Percentiles rank a stretch among this genome's conserved stretches.
Conservation (phyloP, 2,797 vertebrate species). For the Aphelocoma californica region DNA sequence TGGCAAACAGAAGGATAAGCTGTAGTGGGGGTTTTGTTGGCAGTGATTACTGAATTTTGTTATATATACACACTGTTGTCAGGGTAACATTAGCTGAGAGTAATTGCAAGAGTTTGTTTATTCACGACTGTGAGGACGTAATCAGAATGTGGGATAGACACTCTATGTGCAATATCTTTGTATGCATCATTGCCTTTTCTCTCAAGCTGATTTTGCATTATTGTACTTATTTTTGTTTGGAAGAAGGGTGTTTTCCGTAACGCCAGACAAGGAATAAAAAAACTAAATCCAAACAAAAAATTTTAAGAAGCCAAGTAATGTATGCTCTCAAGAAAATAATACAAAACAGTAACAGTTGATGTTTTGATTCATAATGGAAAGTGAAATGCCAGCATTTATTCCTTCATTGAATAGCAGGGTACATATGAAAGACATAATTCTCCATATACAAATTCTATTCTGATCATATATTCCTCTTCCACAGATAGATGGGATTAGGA, state of each 20-base stretch:
- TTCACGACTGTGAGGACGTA: constrained; percentile 10
- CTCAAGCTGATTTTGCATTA: neutral
- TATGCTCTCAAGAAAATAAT: neutral
- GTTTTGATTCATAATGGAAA: neutral
- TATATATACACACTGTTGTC: constrained; percentile 41
- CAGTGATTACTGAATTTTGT: constrained; percentile 32
- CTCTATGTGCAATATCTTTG: neutral
- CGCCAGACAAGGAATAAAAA: neutral
- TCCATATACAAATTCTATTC: neutral
- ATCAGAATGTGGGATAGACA: neutral
- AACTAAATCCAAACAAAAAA: neutral
- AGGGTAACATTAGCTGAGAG: constrained; percentile 23
- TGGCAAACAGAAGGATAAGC: constrained; percentile 2
- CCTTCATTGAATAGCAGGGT: neutral
- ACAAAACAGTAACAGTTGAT: neutral
- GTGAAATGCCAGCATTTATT: neutral
- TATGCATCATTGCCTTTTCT: neutral
- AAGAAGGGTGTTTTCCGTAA: neutral
- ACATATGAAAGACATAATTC: neutral
- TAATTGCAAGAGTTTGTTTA: constrained; percentile 38
- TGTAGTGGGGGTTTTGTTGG: constrained; percentile 11
- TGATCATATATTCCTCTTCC: neutral
- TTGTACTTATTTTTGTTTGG: neutral
- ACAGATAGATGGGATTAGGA: neutral
- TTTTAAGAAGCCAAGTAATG: constrained; percentile 2